phyloP scores from a whole-genome alignment of 2,113 vertebrate genomes.

The Nerophis lumbriciformis region DNA sequence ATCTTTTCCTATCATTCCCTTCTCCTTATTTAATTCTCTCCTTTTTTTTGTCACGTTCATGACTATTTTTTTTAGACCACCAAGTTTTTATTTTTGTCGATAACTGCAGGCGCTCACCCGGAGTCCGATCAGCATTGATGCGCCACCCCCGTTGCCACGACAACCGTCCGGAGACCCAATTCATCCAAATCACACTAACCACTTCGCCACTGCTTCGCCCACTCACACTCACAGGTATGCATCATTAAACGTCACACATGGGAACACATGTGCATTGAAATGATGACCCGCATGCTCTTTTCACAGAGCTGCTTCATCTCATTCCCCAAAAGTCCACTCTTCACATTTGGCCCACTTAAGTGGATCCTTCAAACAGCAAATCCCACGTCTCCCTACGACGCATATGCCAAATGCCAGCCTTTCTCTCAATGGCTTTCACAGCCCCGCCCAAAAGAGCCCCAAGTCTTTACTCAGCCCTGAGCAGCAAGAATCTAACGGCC shows the following conservation, averaged over 20 bases:
- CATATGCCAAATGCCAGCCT: constrained; percentile 46
- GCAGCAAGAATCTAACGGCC: constrained; percentile 15
- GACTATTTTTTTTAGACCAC: constrained; percentile 88
- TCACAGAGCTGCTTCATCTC: constrained; percentile 67
- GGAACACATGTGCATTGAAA: no score
- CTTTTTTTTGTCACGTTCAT: constrained; percentile 78
- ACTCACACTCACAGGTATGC: constrained; percentile 67
- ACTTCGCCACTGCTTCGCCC: constrained; percentile 54
- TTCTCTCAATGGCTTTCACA: constrained; percentile 55
- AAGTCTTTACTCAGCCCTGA: constrained; percentile 43
- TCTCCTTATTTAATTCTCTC: constrained; percentile 45
- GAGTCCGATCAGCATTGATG: constrained; percentile 81
- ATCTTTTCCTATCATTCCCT: constrained; percentile 51
- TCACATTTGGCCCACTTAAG: constrained; percentile 32
- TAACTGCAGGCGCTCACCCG: constrained; percentile 88
- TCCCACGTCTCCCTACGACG: constrained; percentile 39
- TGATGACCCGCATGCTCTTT: background rate
- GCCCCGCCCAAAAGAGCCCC: constrained; percentile 37
- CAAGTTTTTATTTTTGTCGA: constrained; percentile 98
- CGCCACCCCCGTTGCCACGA: constrained; percentile 64
- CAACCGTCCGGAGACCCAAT: constrained; percentile 65
- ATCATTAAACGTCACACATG: no score
- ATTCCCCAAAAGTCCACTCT: constrained; percentile 60
- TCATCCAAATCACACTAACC: constrained; percentile 67
- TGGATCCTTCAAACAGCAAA: constrained; percentile 42